phyloP scores from a whole-genome alignment of 2,113 vertebrate species.

The Lasiurus cinereus region DNA sequence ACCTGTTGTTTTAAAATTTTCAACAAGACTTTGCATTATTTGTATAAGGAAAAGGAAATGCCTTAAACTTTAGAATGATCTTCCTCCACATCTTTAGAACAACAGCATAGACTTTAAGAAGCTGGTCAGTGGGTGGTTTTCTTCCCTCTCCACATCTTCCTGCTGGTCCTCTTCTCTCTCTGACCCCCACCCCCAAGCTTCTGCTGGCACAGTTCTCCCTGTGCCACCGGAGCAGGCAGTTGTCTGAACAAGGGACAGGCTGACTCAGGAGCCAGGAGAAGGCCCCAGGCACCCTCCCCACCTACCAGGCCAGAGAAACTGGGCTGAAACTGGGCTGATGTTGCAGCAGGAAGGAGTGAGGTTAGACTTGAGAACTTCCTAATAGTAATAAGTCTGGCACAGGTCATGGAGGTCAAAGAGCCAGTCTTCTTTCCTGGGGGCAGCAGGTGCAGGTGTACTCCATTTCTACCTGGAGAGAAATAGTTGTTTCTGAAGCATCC shows the following conservation, averaged over 20 bases:
- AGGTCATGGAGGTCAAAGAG: not conserved
- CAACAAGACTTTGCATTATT: not conserved
- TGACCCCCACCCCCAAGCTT: not conserved
- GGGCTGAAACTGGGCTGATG: not conserved
- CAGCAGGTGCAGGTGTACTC: not conserved
- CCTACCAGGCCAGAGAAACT: not conserved
- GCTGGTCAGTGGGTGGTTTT: not conserved
- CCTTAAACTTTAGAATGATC: not conserved
- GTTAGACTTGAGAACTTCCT: not conserved
- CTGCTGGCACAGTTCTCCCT: not conserved
- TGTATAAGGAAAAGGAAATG: not conserved
- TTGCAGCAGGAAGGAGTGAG: constrained; percentile 47
- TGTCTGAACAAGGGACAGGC: not conserved
- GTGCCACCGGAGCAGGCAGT: not conserved
- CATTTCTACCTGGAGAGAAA: not conserved
- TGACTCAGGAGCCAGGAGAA: constrained; percentile 56
- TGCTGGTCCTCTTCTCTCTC: not conserved
- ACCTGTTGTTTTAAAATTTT: constrained; percentile 2
- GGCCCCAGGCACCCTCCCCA: not conserved
- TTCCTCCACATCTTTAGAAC: not conserved
- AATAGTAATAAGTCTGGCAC: not conserved
- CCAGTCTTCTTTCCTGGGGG: not conserved
- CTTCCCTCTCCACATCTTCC: not conserved
- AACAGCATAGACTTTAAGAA: not conserved
- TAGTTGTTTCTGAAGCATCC: not conserved